These are phyloP conservation scores for Eleginops maclovinus DNA, from an alignment of 2,113 vertebrate species.

Conservation along the genomic window DNA sequence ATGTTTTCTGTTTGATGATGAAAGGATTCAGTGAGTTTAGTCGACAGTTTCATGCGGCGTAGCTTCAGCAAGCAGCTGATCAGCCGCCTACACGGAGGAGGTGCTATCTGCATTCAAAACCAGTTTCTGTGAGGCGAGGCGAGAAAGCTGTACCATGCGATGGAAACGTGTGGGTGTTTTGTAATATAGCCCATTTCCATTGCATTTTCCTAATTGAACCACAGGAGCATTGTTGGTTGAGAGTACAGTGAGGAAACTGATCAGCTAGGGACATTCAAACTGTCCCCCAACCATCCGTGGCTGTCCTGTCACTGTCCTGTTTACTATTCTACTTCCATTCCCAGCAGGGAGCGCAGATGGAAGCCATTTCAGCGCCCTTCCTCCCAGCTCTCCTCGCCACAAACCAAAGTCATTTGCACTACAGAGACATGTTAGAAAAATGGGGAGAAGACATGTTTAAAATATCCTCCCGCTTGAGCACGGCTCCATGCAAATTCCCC, in stretches of 20 bases:
- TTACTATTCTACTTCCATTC: slow-evolving; percentile 55
- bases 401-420: slow-evolving; percentile 57
- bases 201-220: slow-evolving; percentile 64
- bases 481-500: slow-evolving; percentile 30
- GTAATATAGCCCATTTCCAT: slow-evolving; percentile 29
- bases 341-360: slow-evolving; percentile 45
- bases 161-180: too few species aligned
- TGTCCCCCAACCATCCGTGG: slow-evolving; percentile 42
- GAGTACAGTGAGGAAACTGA: slow-evolving; percentile 24
- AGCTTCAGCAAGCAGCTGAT: too few species aligned
- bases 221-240: slow-evolving; percentile 45
- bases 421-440: slow-evolving; percentile 50
- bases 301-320: slow-evolving; percentile 36
- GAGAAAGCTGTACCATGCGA: too few species aligned
- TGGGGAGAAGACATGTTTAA: slow-evolving; percentile 44
- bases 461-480: slow-evolving; percentile 40
- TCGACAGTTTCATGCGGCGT: too few species aligned
- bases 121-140: too few species aligned
- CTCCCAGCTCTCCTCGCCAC: slow-evolving; percentile 8
- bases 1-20: too few species aligned
- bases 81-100: too few species aligned
- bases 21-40: too few species aligned
- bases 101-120: too few species aligned
- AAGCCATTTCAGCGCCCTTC: slow-evolving; percentile 37
- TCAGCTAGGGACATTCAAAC: slow-evolving; percentile 33